These are phyloP conservation scores for Alca torda DNA, from an alignment of 2,797 vertebrate genomes.

Conservation along the genomic window DNA sequence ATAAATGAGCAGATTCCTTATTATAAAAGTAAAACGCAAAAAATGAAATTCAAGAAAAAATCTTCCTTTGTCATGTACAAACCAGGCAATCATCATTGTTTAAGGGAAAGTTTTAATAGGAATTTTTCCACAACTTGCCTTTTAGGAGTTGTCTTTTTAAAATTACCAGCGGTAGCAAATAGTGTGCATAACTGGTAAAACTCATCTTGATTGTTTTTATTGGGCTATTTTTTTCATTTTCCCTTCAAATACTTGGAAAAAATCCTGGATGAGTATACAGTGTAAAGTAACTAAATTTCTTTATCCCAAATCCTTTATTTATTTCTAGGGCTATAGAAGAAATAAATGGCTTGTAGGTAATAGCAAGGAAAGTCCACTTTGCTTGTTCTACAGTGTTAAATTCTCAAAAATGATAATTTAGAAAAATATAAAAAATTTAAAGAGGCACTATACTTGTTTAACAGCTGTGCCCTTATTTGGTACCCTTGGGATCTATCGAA, in stretches of 20 bases:
- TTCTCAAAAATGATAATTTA: background rate
- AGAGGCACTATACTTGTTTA: background rate
- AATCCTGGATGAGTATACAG: background rate
- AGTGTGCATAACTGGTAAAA: background rate
- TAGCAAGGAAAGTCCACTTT: background rate
- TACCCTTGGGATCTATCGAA: background rate
- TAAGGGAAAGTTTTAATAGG: background rate
- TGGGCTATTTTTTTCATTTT: background rate
- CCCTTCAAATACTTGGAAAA: background rate
- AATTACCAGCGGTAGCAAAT: background rate
- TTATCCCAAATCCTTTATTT: background rate
- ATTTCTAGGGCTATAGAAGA: background rate
- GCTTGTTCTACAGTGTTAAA: background rate
- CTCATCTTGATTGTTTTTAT: background rate
- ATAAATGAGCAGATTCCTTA: background rate
- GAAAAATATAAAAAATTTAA: background rate
- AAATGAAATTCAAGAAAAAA: background rate
- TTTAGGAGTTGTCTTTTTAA: background rate
- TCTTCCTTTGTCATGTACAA: background rate
- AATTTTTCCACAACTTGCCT: background rate
- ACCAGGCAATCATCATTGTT: background rate
- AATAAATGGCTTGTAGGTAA: background rate
- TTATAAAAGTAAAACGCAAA: background rate
- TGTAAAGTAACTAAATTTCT: background rate
- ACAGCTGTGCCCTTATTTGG: background rate